These are phyloP conservation scores for Bothrops jararaca DNA, from an alignment of 2,113 vertebrate species.

Conservation along the genomic window DNA sequence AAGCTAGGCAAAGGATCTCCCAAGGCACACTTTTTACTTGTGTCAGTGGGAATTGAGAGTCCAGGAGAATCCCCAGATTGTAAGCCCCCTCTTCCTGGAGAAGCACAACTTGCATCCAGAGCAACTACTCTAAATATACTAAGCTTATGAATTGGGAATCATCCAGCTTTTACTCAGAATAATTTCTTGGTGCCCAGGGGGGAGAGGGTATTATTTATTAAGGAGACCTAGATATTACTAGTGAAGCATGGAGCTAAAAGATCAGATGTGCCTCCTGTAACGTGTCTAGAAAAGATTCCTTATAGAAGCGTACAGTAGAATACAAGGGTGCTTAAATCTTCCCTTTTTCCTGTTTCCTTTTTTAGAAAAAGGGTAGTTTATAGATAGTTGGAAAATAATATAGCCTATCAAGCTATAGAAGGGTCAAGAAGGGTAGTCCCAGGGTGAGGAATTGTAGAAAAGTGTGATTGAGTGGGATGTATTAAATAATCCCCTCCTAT, in stretches of 20 bases:
- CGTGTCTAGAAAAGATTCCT: too few species aligned
- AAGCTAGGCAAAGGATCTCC: background rate
- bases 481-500: background rate
- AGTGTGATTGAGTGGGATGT: background rate
- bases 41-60: background rate
- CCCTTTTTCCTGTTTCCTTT: background rate
- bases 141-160: background rate
- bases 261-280: background rate
- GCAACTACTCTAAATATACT: background rate
- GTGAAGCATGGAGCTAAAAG: background rate
- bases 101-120: background rate
- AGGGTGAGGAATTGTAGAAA: background rate
- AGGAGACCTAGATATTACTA: background rate
- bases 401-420: background rate
- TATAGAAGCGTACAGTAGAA: too few species aligned
- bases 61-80: background rate
- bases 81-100: background rate
- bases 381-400: background rate
- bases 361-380: background rate
- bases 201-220: background rate
- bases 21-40: background rate
- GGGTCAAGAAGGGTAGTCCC: too few species aligned
- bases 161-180: background rate
- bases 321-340: background rate
- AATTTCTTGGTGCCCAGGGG: background rate